These are phyloP conservation scores for Stenodera caucasica DNA, from an alignment of 2,888 invertebrate genomes.

Conservation along the genomic window DNA sequence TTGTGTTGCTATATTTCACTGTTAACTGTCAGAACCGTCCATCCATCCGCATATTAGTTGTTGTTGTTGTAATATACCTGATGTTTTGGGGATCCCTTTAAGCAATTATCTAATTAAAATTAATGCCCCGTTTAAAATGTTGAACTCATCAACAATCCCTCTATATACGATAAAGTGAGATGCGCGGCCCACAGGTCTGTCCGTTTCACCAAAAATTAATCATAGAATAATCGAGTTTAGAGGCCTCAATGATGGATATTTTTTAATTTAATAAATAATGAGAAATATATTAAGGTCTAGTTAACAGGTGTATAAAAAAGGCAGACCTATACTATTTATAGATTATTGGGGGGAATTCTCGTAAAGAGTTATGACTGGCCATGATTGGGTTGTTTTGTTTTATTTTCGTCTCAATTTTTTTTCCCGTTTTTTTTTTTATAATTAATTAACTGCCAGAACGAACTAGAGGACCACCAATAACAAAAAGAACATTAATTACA, in stretches of 20 bases:
- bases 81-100: conserved; percentile 46
- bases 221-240: conserved; percentile 53
- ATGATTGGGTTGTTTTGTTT: too few species aligned
- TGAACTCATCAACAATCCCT: conserved; percentile 56
- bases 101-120: conserved; percentile 58
- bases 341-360: too few species aligned
- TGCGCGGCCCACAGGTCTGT: conserved; percentile 42
- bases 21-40: conserved; percentile 21
- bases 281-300: conserved; percentile 53
- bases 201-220: conserved; percentile 50
- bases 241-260: conserved; percentile 51
- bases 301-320: conserved; percentile 55
- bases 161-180: too few species aligned
- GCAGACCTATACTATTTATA: conserved; percentile 34
- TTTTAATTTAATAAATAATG: conserved; percentile 58
- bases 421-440: conserved; percentile 18
- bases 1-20: conserved; percentile 26
- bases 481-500: conserved; percentile 18
- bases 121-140: conserved; percentile 54
- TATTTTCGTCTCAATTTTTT: too few species aligned
- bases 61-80: conserved; percentile 3
- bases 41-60: conserved; percentile 10
- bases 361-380: conserved; percentile 13
- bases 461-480: conserved; percentile 15
- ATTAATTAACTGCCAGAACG: conserved; percentile 21